Conservation (phyloP, 2,113 vertebrate species). For the Phrynosoma blainvillii region DNA sequence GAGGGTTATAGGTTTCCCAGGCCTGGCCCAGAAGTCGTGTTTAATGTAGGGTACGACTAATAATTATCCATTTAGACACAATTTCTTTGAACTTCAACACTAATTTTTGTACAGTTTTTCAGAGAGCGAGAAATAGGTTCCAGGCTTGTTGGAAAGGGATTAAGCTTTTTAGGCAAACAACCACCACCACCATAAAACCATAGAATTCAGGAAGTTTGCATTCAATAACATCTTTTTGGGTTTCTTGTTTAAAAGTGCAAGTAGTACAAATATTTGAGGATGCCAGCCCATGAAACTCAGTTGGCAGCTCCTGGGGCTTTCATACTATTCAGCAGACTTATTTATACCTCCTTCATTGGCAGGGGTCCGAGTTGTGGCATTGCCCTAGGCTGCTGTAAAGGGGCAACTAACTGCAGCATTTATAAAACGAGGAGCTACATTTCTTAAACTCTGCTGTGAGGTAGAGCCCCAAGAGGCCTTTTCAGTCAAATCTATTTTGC, state of each 20-base stretch:
- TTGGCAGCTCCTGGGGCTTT: not conserved
- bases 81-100: too few relatives aligned
- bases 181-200: too few relatives aligned
- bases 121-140: too few relatives aligned
- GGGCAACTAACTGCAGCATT: not conserved
- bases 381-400: not conserved
- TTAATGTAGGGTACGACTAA: too few relatives aligned
- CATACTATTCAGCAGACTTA: conserved; percentile 1
- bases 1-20: too few relatives aligned
- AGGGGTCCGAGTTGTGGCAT: too few relatives aligned
- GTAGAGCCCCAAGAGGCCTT: not conserved
- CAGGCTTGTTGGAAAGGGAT: too few relatives aligned
- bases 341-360: not conserved
- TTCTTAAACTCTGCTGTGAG: not conserved
- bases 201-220: not conserved
- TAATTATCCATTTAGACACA: too few relatives aligned
- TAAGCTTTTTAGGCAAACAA: too few relatives aligned
- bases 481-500: not conserved
- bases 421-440: not conserved
- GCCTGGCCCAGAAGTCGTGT: too few relatives aligned
- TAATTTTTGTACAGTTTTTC: too few relatives aligned
- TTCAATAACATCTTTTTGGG: not conserved
- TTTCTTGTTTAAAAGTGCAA: not conserved
- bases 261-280: not conserved
- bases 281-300: not conserved